phyloP scores from a whole-genome alignment of 2,888 invertebrate species.

The Campoletis raptor region DNA sequence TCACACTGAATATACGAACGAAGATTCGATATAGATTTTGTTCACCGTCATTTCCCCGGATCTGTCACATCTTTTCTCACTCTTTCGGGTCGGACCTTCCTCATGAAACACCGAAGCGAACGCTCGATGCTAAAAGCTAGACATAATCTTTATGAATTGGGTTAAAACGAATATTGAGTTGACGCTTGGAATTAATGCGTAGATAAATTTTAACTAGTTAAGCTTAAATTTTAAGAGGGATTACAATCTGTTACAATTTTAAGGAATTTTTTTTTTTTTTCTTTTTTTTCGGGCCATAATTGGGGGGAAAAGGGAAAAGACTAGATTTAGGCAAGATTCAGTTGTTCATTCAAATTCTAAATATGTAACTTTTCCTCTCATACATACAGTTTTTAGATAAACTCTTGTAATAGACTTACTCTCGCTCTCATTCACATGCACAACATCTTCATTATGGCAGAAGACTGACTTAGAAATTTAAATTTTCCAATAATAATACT shows the following conservation, averaged over 20 bases:
- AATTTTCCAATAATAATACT: conserved; percentile 47
- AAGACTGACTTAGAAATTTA: conserved; percentile 57
- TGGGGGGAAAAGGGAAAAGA: conserved; percentile 70
- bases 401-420: neutral
- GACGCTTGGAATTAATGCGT: conserved; percentile 74
- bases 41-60: neutral
- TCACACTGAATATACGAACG: conserved; percentile 63
- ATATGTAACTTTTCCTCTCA: conserved; percentile 34
- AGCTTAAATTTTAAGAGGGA: conserved; percentile 75
- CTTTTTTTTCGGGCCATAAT: conserved; percentile 59
- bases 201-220: conserved; percentile 75
- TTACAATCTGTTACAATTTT: conserved; percentile 74
- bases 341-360: conserved; percentile 61
- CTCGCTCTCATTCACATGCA: conserved; percentile 35
- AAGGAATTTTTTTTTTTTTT: conserved; percentile 60
- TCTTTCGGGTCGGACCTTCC: conserved; percentile 45
- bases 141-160: conserved; percentile 72
- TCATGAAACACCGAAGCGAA: conserved; percentile 47
- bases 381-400: neutral
- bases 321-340: conserved; percentile 81
- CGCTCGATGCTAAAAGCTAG: conserved; percentile 62
- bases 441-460: conserved; percentile 28
- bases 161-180: conserved; percentile 73
- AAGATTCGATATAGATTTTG: conserved; percentile 51
- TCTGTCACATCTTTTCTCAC: conserved; percentile 29